Evolutionary conservation across 1,140 invertebrate genomes (phyloP).

Genomic region (Hydropsyche tenuis): DNA sequence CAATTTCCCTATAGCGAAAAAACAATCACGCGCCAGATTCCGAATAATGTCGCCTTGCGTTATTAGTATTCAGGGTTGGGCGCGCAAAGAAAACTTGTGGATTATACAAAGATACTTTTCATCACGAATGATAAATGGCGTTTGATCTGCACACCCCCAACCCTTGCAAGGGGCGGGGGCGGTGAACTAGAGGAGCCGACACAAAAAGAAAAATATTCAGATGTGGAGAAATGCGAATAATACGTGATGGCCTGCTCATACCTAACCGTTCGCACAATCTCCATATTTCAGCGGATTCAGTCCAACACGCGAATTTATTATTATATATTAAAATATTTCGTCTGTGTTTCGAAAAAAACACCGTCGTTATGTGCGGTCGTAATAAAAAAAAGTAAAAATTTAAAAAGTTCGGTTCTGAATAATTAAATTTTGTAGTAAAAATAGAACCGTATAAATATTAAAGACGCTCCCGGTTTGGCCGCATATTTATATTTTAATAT

Average conservation of each 20-base stretch:
- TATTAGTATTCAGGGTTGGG: constrained; percentile 44
- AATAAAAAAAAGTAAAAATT: too few relatives aligned
- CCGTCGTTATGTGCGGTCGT: too few relatives aligned
- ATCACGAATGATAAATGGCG: constrained; percentile 49
- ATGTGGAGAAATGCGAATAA: constrained; percentile 50
- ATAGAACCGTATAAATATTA: too few relatives aligned
- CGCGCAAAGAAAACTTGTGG: constrained; percentile 44
- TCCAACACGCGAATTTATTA: constrained; percentile 27
- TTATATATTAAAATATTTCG: constrained; percentile 1
- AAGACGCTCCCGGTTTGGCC: too few relatives aligned
- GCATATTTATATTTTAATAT: too few relatives aligned
- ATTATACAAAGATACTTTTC: constrained; percentile 48
- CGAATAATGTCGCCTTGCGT: constrained; percentile 19
- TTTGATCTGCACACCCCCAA: constrained; percentile 34
- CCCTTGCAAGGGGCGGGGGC: not conserved
- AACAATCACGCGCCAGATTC: constrained; percentile 29
- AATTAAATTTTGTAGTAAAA: too few relatives aligned
- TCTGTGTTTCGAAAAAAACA: not conserved
- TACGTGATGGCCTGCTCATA: constrained; percentile 44
- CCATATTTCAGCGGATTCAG: constrained; percentile 36
- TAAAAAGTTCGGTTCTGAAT: too few relatives aligned
- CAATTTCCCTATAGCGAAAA: too few relatives aligned
- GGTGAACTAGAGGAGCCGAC: not conserved
- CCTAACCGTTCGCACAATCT: not conserved
- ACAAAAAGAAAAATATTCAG: constrained; percentile 49